Conservation (phyloP, 2,888 invertebrate species). For the Nomada fabriciana region DNA sequence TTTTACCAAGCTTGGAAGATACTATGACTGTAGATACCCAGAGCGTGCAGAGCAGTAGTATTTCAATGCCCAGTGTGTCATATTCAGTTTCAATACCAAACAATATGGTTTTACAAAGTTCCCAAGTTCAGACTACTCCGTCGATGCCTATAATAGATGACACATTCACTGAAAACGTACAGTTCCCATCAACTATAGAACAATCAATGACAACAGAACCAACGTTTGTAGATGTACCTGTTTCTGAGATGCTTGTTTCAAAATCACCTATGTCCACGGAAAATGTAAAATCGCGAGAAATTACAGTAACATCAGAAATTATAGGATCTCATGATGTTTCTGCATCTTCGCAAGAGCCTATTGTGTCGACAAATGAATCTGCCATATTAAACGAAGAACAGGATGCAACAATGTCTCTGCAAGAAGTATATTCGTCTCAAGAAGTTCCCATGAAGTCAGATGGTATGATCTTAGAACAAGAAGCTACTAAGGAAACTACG, state of each 20-base stretch:
- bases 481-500: conserved; percentile 39
- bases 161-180: conserved; percentile 73
- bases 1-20: conserved; percentile 75
- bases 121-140: conserved; percentile 78
- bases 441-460: conserved; percentile 61
- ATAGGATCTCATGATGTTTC: conserved; percentile 51
- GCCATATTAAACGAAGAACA: conserved; percentile 38
- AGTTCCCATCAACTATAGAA: conserved; percentile 68
- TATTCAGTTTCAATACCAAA: conserved; percentile 80
- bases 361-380: conserved; percentile 53
- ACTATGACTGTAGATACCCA: conserved; percentile 69
- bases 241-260: conserved; percentile 76
- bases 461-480: conserved; percentile 51
- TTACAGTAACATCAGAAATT: conserved; percentile 62
- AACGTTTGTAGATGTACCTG: conserved; percentile 72
- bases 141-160: conserved; percentile 83
- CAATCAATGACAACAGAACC: conserved; percentile 63
- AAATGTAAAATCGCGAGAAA: conserved; percentile 48
- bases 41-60: conserved; percentile 59
- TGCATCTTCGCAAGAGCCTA: conserved; percentile 55
- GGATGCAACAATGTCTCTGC: conserved; percentile 33
- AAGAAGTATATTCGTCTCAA: conserved; percentile 60
- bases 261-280: conserved; percentile 65
- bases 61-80: conserved; percentile 70
- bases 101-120: conserved; percentile 72